These are phyloP conservation scores for Macrobrachium rosenbergii DNA, from an alignment of 1,140 invertebrate species.

Conservation along the genomic window DNA sequence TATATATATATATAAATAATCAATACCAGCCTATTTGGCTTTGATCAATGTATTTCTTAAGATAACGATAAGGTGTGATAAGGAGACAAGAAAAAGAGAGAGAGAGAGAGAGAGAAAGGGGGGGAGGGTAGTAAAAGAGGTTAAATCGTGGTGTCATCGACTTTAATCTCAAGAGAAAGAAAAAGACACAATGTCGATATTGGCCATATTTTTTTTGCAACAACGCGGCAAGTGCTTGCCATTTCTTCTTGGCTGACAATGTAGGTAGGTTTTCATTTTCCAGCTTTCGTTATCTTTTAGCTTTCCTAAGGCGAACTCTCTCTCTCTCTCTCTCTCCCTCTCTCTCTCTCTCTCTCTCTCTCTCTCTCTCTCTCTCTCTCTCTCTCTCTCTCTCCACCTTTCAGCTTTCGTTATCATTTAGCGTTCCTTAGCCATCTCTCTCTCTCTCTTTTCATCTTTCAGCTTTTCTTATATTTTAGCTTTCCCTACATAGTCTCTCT, in stretches of 20 bases:
- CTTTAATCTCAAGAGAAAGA: neutral
- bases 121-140: neutral
- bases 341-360: neutral
- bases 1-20: constrained; percentile 7
- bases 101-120: neutral
- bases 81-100: neutral
- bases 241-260: neutral
- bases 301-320: neutral
- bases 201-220: too few species aligned
- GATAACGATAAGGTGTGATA: neutral
- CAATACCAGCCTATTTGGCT: neutral
- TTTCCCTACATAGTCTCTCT: neutral
- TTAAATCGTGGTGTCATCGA: too few species aligned
- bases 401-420: neutral
- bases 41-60: neutral
- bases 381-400: neutral
- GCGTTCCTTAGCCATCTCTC: neutral
- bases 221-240: too few species aligned
- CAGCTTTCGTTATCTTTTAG: neutral
- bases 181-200: neutral
- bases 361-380: neutral
- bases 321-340: neutral
- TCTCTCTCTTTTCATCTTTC: neutral
- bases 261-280: neutral
- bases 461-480: neutral